These are phyloP conservation scores for Microtus californicus DNA, from an alignment of 2,797 vertebrate genomes.

Conservation along the genomic window DNA sequence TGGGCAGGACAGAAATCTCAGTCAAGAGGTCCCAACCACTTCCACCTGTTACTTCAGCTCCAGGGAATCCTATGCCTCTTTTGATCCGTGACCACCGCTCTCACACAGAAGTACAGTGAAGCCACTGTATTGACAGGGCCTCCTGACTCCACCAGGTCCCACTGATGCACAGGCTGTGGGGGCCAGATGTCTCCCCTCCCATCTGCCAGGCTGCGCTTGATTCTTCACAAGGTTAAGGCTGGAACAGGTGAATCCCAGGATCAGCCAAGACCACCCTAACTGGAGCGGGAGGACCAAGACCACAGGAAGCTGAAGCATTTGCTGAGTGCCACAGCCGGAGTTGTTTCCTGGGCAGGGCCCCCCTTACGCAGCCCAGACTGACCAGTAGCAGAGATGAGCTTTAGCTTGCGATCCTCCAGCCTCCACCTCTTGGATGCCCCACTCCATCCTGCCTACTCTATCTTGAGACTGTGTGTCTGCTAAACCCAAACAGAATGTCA, in stretches of 20 bases:
- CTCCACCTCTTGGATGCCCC: background rate
- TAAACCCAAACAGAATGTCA: background rate
- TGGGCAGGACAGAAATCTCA: no score
- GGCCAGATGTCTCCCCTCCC: no score
- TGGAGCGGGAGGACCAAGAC: background rate
- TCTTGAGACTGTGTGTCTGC: background rate
- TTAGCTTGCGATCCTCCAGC: background rate
- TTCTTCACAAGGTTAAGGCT: background rate
- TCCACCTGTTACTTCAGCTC: background rate
- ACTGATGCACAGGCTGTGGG: fast-evolving
- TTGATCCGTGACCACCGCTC: background rate
- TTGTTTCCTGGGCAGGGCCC: background rate
- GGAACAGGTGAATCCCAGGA: background rate
- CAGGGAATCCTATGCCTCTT: background rate
- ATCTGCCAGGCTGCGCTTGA: no score
- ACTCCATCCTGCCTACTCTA: background rate
- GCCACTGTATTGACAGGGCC: background rate
- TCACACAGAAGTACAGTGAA: background rate
- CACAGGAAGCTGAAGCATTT: background rate
- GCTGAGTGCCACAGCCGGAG: background rate
- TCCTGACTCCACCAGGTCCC: fast-evolving
- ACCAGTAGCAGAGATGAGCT: background rate
- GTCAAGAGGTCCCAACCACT: background rate
- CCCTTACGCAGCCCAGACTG: background rate
- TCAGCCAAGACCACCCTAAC: background rate